phyloP scores from a whole-genome alignment of 2,113 vertebrate species.

The Cervus canadensis region DNA sequence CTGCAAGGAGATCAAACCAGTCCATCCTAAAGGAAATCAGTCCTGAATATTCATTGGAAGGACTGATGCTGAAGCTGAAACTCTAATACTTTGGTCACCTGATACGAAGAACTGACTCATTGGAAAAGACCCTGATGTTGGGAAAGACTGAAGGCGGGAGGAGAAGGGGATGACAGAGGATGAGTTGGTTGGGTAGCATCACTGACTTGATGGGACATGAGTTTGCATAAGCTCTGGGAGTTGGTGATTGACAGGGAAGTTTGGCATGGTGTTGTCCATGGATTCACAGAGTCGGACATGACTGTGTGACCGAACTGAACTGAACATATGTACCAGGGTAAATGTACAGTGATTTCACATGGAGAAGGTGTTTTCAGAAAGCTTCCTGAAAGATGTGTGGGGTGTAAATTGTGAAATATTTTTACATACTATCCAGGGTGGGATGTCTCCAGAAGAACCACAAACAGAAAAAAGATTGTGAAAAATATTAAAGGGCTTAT shows the following conservation, averaged over 20 bases:
- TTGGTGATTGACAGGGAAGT: neutral
- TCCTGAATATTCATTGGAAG: neutral
- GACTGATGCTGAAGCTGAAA: neutral
- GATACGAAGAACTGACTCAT: neutral
- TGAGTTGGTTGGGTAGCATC: too few relatives aligned
- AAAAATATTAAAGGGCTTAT: neutral
- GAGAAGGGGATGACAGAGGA: neutral
- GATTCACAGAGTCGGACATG: fast-evolving
- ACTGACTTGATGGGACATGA: neutral
- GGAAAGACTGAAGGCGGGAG: neutral
- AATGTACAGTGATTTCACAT: neutral
- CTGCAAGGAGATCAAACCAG: neutral
- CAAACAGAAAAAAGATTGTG: neutral
- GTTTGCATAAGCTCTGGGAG: neutral
- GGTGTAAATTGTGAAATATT: neutral
- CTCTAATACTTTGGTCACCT: neutral
- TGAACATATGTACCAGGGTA: neutral
- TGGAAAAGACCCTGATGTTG: neutral
- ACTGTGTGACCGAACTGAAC: neutral
- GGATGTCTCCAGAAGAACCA: neutral
- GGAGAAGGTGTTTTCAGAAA: neutral
- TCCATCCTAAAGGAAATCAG: neutral
- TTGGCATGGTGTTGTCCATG: neutral
- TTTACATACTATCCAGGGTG: neutral
- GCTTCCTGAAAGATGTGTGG: neutral